Percentiles rank a stretch among this genome's conserved stretches.
These are phyloP conservation scores for Diglossa cyanea DNA, from an alignment of 2,797 vertebrate species.

Conservation along the genomic window DNA sequence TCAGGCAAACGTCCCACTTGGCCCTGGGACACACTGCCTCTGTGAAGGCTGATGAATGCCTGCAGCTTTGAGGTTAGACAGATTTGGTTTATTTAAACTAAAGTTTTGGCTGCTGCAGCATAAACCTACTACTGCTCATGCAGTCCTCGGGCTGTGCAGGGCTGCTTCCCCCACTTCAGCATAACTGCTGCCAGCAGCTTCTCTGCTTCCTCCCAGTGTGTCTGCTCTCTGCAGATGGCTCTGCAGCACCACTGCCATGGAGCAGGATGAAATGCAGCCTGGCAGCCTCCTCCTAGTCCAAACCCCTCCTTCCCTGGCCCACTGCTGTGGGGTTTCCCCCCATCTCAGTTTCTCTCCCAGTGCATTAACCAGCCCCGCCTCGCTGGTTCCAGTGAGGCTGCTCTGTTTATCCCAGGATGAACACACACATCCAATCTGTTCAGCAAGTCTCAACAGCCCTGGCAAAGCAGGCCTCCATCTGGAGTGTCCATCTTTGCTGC, in stretches of 20 bases:
- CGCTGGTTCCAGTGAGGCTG: neutral
- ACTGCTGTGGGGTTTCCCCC: neutral
- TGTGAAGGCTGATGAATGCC: constrained; percentile 42
- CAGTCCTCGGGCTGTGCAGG: constrained; percentile 2
- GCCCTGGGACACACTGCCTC: constrained; percentile 8
- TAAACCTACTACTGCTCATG: constrained; percentile 48
- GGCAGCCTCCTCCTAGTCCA: neutral
- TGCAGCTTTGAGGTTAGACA: constrained; percentile 46
- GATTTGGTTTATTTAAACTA: constrained; percentile 54
- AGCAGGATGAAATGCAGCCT: neutral
- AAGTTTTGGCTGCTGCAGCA: constrained; percentile 57
- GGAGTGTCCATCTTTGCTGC: neutral
- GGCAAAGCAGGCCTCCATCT: neutral
- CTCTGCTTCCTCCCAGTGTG: neutral
- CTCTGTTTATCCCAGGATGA: neutral
- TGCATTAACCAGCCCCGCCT: neutral
- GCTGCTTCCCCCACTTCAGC: constrained; percentile 1
- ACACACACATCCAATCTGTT: neutral
- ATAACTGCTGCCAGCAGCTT: constrained; percentile 13
- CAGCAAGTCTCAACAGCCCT: neutral
- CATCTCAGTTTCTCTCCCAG: neutral
- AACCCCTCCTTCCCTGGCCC: neutral
- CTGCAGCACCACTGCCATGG: neutral
- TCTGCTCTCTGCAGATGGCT: neutral
- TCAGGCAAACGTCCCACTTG: constrained; percentile 27